A percentile compares a stretch with the other conserved stretches of the same genome.
Evolutionary conservation across 2,113 vertebrate species (phyloP).

Genomic region (Pipra filicauda): DNA sequence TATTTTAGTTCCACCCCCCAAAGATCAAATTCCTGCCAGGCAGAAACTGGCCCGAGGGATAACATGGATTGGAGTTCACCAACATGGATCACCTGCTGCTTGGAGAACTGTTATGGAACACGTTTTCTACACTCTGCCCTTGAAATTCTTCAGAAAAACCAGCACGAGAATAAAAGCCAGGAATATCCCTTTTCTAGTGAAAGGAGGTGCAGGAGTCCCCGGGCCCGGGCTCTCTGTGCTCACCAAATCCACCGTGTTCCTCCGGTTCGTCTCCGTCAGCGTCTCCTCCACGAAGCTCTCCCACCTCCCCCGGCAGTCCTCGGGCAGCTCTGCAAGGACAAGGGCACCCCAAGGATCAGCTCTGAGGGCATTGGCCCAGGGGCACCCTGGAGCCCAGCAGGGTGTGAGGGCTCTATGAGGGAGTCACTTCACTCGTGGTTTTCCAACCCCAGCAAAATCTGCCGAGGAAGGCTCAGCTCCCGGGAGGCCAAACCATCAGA

Average conservation of each 20-base stretch:
- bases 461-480: background rate
- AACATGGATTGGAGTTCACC: background rate
- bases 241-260: conserved; percentile 93
- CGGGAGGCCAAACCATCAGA: background rate
- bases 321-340: conserved; percentile 83
- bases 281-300: conserved; percentile 95
- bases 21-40: background rate
- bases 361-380: background rate
- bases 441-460: no score
- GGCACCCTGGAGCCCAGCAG: no score
- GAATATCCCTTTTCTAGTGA: accelerated
- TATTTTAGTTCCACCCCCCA: accelerated
- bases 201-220: background rate
- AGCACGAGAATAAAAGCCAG: accelerated
- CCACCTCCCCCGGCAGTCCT: conserved; percentile 93
- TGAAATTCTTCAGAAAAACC: background rate
- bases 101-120: accelerated
- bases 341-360: background rate
- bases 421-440: no score
- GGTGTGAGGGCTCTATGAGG: background rate
- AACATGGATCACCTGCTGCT: background rate
- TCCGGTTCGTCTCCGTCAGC: conserved; percentile 89
- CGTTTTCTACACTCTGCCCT: background rate
- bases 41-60: background rate
- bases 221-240: background rate